Base-by-base conservation (phyloP, 2,888 invertebrate species). In the Copidosoma aretas region DNA sequence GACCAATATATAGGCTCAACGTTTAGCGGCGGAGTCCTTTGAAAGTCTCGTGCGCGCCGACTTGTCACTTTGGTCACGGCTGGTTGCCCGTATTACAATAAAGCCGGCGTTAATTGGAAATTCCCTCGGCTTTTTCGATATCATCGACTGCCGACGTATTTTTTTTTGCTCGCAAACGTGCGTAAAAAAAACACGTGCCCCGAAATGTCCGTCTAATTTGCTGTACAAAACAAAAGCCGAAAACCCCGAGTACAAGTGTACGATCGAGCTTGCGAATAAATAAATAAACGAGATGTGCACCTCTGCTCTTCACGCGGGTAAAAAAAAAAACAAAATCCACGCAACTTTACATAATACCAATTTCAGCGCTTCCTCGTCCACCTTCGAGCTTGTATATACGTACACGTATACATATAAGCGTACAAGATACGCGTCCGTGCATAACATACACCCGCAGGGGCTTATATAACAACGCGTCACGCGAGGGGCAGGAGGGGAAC, bases 81-180 rank as follows among this genome's bases (percentile, higher is more conserved):
- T 8, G 32, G n/a, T n/a, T 32, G 32, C 8, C 3, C 8, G 8
- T 8, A 8, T 24, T 56, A 49, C 39, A 43, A n/a, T 43, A n/a
- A 58, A 21, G 21, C 25, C 21, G 17, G 4, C 22, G 64, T 64
- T 64, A 64, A 64, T 59, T 59, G 59, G 59, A 59, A 64, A 10
- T 43, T 51, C 15, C 4, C 15, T 21, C 53, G 53, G 14, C 22
- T 14, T 22, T 21, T 24, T 52, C 14, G 19, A 52, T 52, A 21
- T 21, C 12, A 14, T 19, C 52, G 41, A 41, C 41, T 10, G 41
- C 10, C 43, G 43, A 46, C 14, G 8, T 12, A 4, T 14, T 14
- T 21, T 22, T 53, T 53, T 14, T 12, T 8, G 32, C 3, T 32
- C 32, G 8, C 3, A 32, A 32, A 32, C 32, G 8, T 32, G 8